A percentile compares a stretch with the other conserved stretches of the same genome.
Conservation (phyloP, 2,797 vertebrate species). For the Leptodactylus fallax region DNA sequence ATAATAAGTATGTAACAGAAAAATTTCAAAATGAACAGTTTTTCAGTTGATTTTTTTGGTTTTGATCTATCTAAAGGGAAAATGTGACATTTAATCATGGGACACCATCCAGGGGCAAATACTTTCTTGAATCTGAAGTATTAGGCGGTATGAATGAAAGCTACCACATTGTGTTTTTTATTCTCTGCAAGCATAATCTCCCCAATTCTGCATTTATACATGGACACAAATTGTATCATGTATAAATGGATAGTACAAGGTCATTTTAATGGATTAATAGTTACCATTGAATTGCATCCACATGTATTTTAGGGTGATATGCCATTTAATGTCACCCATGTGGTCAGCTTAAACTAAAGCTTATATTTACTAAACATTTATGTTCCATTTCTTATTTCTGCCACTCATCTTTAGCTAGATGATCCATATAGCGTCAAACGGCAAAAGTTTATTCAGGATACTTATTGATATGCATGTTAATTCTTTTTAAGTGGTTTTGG, state of each 20-base stretch:
- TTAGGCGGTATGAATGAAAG: neutral
- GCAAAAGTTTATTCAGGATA: neutral
- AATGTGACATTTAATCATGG: too few species aligned
- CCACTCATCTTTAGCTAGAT: neutral
- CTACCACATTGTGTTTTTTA: neutral
- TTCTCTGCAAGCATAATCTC: neutral
- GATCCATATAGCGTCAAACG: constrained; percentile 26
- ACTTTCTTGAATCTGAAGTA: too few species aligned
- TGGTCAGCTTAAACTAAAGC: constrained; percentile 5
- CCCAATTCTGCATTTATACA: neutral
- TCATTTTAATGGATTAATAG: neutral
- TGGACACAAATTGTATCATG: neutral
- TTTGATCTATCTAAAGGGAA: too few species aligned
- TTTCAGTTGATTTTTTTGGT: too few species aligned
- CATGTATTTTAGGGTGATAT: neutral
- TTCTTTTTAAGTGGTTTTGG: constrained; percentile 87
- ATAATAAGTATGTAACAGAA: too few species aligned
- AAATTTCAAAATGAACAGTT: too few species aligned
- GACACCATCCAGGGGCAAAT: neutral
- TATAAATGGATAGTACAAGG: constrained; percentile 12
- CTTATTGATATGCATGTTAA: neutral
- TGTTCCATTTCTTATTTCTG: neutral
- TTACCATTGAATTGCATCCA: neutral
- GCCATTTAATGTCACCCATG: neutral
- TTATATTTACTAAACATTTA: constrained; percentile 1